Evolutionary conservation across 2,888 invertebrate genomes (phyloP), one percentile per base, ranked within the genome.

Genomic region (Drosophila paracracens): DNA sequence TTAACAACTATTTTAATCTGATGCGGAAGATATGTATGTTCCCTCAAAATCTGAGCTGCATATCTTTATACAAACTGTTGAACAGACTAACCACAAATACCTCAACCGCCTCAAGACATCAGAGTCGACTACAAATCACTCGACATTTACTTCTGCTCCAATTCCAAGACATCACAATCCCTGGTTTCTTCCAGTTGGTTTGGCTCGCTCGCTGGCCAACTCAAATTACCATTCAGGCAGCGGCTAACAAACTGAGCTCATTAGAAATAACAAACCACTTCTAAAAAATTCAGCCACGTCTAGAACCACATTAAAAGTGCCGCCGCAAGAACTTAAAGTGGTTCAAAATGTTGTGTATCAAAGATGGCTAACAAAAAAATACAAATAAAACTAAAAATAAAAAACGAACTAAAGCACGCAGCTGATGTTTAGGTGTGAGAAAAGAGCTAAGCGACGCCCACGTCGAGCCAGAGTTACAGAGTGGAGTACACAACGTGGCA

Each of bases 191-290:
- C 46, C 66, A 73, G 73, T 46, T 66, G 59, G 51, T 46, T 64
- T 67, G 68, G 57, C 25, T 25, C 2, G 25, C 61, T 38, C 53
- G 46, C 52, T 27, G 57, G 51, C 57, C 46, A 66, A 56, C 68
- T 71, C 60, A 77, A 77, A 88, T 88, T 88, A 83, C 70, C 65
- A 84, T 84, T 83, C 88, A 76, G 65, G 51, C 74, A 58, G 60
- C 86, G 74, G 58, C 86, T 70, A 52, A 64, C 70, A 70, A 70
- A n/a, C 66, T 51, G 60, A 27, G 46, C 70, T 79, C 75, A 74
- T 79, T 79, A 75, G 71, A 72, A 61, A 68, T 67, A 76, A 64
- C 62, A 64, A 56, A 59, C 50, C 71, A 74, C 71, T 69, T 51
- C 59, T 64, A 50, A 56, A 56, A 33, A 59, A 64, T 21, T 59